Conservation (phyloP, 2,888 invertebrate genomes). For the Caenorhabditis sp. region DNA sequence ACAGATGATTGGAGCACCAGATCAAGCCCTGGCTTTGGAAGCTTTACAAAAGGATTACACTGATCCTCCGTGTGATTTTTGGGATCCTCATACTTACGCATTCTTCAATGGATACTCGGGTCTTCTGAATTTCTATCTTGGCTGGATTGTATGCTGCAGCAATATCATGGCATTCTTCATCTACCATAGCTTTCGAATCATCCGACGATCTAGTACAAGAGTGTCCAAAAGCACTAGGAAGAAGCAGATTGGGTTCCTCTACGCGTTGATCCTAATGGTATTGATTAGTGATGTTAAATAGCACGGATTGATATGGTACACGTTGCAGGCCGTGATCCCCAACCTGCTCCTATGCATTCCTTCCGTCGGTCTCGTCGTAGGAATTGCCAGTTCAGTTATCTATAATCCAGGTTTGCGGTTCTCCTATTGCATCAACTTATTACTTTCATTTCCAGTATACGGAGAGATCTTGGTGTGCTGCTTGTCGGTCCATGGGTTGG, state of each 20-base stretch:
- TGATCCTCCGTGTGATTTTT: conserved; percentile 35
- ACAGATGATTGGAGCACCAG: background rate
- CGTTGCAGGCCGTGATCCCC: conserved; percentile 23
- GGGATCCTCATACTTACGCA: conserved; percentile 26
- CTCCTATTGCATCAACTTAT: background rate
- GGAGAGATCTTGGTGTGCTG: conserved; percentile 24
- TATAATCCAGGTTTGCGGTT: conserved; percentile 11
- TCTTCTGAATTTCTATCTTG: background rate
- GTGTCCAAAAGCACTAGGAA: conserved; percentile 15
- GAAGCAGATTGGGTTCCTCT: conserved; percentile 36
- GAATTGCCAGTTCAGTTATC: background rate
- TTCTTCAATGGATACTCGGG: conserved; percentile 13
- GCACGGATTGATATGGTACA: background rate
- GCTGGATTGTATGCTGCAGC: background rate
- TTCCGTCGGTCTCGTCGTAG: background rate
- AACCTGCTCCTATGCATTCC: conserved; percentile 16
- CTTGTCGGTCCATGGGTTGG: conserved; percentile 30
- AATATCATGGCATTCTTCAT: conserved; percentile 13
- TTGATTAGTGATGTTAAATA: too few species aligned
- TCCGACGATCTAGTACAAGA: background rate
- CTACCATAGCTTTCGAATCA: conserved; percentile 22
- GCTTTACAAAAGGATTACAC: background rate
- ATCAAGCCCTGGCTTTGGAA: background rate
- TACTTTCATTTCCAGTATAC: background rate
- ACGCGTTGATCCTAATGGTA: conserved; percentile 39